A percentile compares a stretch with the other conserved stretches of the same genome.
phyloP scores from a whole-genome alignment of 2,797 vertebrate species.

The Characodon lateralis region DNA sequence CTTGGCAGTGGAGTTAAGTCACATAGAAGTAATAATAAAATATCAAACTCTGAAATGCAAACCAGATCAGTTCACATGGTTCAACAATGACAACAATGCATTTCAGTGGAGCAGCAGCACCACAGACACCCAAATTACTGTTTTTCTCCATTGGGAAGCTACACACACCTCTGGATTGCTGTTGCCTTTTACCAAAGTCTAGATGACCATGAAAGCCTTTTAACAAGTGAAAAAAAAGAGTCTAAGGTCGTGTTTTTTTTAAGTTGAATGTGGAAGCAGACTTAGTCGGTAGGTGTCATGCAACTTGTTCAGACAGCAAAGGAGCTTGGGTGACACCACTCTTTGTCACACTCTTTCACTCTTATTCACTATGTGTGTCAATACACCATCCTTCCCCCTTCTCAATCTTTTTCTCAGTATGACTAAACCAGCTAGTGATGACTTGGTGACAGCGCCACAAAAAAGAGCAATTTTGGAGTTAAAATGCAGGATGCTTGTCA shows the following conservation, averaged over 20 bases:
- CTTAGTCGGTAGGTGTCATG: slow-evolving; percentile 55
- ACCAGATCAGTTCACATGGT: slow-evolving; percentile 50
- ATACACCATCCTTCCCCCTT: slow-evolving; percentile 51
- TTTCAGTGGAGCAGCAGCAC: slow-evolving; percentile 44
- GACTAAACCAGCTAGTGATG: slow-evolving; percentile 64
- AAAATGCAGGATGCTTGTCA: slow-evolving; percentile 62
- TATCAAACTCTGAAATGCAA: slow-evolving; percentile 42
- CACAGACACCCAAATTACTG: slow-evolving; percentile 50
- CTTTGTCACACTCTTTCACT: slow-evolving; percentile 62
- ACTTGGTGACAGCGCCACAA: slow-evolving; percentile 67
- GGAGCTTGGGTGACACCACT: slow-evolving; percentile 74
- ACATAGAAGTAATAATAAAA: slow-evolving; percentile 3
- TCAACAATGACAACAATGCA: slow-evolving; percentile 53
- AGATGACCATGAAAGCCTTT: slow-evolving; percentile 76
- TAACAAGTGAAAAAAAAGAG: slow-evolving; percentile 68
- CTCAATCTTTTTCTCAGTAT: slow-evolving; percentile 60
- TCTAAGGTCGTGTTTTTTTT: slow-evolving; percentile 45
- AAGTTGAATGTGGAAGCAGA: slow-evolving; percentile 65
- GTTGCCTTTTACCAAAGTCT: slow-evolving; percentile 76
- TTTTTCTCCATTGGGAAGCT: slow-evolving; percentile 55
- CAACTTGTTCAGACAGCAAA: slow-evolving; percentile 64
- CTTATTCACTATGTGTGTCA: slow-evolving; percentile 64
- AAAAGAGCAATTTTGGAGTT: slow-evolving; percentile 62
- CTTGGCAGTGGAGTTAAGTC: slow-evolving; percentile 1
- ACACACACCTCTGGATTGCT: slow-evolving; percentile 60